Conservation (phyloP, 1,140 invertebrate species). For the Drosophila malerkotliana region DNA sequence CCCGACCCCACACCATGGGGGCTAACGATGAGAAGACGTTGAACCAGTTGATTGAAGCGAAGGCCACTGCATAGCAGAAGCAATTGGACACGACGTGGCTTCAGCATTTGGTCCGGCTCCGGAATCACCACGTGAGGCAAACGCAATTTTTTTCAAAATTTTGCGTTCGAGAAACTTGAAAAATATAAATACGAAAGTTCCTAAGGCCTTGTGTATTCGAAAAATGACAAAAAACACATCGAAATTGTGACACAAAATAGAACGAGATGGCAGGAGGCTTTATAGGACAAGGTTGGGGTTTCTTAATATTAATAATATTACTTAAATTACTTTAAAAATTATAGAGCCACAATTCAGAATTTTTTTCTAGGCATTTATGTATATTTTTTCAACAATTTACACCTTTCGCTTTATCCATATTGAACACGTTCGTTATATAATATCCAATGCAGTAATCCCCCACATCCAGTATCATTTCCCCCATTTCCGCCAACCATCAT, state of each 20-base stretch:
- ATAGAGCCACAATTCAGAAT: neutral
- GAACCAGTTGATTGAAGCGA: no score
- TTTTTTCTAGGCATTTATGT: conserved; percentile 50
- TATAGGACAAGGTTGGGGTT: no score
- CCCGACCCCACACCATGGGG: neutral
- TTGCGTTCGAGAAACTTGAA: neutral
- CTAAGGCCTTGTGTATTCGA: neutral
- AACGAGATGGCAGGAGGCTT: neutral
- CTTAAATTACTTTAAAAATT: neutral
- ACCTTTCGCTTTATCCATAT: conserved; percentile 70
- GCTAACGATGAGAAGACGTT: neutral
- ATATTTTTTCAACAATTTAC: conserved; percentile 76
- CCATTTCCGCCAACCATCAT: no score
- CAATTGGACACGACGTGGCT: neutral
- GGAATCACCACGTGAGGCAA: neutral
- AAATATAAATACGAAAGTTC: neutral
- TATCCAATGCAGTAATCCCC: conserved; percentile 68
- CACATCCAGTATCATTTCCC: conserved; percentile 4
- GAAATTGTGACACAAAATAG: neutral
- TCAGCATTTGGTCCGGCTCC: conserved; percentile 5
- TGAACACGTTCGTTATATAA: conserved; percentile 74
- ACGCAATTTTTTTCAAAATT: neutral
- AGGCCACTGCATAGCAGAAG: neutral
- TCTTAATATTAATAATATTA: no score
- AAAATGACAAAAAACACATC: neutral